A percentile compares a stretch with the other conserved stretches of the same genome.
Evolutionary conservation across 2,113 vertebrate genomes (phyloP).

Genomic region (Odobenus rosmarus): DNA sequence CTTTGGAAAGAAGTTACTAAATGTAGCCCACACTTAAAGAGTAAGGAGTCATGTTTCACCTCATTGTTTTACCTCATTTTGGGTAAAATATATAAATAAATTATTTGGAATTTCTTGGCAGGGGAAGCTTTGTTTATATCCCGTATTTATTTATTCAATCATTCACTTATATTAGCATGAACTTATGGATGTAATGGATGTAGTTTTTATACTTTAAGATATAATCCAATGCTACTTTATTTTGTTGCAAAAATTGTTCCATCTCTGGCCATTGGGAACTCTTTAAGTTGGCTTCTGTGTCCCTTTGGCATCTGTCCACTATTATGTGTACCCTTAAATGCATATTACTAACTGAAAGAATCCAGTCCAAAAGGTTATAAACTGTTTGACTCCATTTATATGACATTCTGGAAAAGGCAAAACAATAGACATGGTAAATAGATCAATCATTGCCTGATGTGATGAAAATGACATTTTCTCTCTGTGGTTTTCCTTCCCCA

Average conservation of each 20-base stretch:
- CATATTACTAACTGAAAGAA: background rate
- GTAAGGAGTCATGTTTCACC: background rate
- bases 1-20: background rate
- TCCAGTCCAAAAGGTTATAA: background rate
- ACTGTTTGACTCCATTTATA: background rate
- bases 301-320: background rate
- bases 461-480: background rate
- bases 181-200: background rate
- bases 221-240: background rate
- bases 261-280: background rate
- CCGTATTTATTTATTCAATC: background rate
- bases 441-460: background rate
- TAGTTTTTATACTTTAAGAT: background rate
- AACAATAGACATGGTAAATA: background rate
- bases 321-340: background rate
- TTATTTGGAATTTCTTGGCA: background rate
- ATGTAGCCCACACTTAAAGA: background rate
- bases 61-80: no score
- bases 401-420: background rate
- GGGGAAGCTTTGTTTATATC: background rate
- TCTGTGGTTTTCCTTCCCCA: background rate
- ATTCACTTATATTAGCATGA: background rate
- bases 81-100: background rate
- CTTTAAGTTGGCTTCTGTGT: background rate
- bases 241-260: background rate